Conservation (phyloP, 2,888 invertebrate species). For the Callimorpha dominula region DNA sequence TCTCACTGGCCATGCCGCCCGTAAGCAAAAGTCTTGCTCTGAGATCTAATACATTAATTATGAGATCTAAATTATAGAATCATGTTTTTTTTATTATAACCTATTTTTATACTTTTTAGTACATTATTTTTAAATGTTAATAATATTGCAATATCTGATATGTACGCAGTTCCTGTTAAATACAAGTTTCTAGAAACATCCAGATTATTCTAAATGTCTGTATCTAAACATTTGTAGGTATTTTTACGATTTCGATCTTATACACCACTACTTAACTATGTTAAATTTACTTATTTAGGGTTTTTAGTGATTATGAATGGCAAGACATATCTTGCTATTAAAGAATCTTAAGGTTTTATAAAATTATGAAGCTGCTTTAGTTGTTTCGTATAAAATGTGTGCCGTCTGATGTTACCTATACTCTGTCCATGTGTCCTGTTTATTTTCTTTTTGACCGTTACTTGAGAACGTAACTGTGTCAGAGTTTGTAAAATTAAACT, state of each 20-base stretch:
- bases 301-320: background rate
- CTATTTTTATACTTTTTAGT: background rate
- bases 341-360: too few species aligned
- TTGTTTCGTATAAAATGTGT: too few species aligned
- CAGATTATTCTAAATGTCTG: background rate
- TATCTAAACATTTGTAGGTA: background rate
- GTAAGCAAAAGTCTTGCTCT: background rate
- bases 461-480: too few species aligned
- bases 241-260: background rate
- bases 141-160: background rate
- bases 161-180: background rate
- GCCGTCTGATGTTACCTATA: too few species aligned
- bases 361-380: too few species aligned
- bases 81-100: background rate
- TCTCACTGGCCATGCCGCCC: constrained; percentile 14
- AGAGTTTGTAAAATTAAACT: too few species aligned
- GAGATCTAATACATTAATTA: too few species aligned
- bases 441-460: too few species aligned
- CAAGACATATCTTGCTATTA: too few species aligned
- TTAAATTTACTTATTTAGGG: background rate
- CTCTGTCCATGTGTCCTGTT: too few species aligned
- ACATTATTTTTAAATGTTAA: background rate
- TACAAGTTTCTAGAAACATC: constrained; percentile 4
- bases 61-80: background rate
- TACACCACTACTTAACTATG: background rate